phyloP scores from a whole-genome alignment of 30 jellyfish, hydroid and myxozoan species.

The Rhopilema esculentum region DNA sequence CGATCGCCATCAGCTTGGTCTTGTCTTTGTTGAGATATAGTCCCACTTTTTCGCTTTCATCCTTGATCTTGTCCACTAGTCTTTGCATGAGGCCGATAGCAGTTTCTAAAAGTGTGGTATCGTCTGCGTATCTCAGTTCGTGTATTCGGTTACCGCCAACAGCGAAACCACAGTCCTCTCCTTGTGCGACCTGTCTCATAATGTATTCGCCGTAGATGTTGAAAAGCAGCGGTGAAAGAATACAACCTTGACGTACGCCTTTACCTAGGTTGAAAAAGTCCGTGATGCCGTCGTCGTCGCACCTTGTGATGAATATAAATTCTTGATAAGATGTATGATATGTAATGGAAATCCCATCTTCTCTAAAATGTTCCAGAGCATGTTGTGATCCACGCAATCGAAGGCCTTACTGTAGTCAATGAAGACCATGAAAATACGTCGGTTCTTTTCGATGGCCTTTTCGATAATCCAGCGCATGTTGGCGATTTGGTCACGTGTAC shows the following conservation, averaged over 20 bases:
- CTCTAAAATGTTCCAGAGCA: neutral
- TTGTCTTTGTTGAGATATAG: conserved; percentile 16
- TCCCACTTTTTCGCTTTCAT: conserved; percentile 23
- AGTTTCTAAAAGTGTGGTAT: conserved; percentile 15
- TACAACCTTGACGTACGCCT: conserved; percentile 46
- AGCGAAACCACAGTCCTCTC: conserved; percentile 13
- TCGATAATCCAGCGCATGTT: conserved; percentile 12
- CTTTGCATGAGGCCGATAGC: neutral
- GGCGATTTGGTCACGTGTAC: conserved; percentile 6
- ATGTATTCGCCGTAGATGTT: conserved; percentile 27
- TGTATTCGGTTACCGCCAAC: conserved; percentile 6
- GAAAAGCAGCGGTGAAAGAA: conserved; percentile 24
- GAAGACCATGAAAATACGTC: neutral
- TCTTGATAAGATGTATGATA: conserved; percentile 2
- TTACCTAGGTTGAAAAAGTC: conserved; percentile 13
- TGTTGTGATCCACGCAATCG: conserved; percentile 41
- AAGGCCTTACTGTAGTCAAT: conserved; percentile 47
- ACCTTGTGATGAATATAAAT: neutral
- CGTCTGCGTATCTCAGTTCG: conserved; percentile 30
- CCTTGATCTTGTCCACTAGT: conserved; percentile 5
- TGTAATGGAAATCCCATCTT: conserved; percentile 34
- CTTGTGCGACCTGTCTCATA: conserved; percentile 27
- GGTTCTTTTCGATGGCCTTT: neutral
- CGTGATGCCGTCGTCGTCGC: conserved; percentile 1
- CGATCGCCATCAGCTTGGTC: conserved; percentile 10